A percentile compares a stretch with the other conserved stretches of the same genome.
Conservation (phyloP, 2,797 vertebrate species). For the Holocentrus rufus region DNA sequence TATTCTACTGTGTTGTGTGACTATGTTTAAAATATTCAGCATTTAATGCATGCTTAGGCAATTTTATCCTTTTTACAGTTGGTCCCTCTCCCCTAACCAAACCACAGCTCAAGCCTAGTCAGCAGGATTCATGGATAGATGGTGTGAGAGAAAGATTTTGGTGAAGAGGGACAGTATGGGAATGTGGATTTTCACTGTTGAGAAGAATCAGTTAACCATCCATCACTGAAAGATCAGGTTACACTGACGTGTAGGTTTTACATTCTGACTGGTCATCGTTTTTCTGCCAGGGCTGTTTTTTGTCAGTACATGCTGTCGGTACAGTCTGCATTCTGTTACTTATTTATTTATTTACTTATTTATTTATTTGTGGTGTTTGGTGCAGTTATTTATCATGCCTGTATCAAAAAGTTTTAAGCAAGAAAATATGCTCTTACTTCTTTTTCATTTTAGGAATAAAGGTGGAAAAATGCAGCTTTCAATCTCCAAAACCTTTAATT, state of each 20-base stretch:
- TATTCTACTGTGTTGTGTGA: not conserved
- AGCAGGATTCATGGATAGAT: conserved; percentile 57
- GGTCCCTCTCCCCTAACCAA: conserved; percentile 28
- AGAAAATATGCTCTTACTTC: not conserved
- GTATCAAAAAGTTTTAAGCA: not conserved
- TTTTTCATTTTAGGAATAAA: conserved; percentile 6
- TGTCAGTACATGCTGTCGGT: conserved; percentile 46
- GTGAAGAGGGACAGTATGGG: conserved; percentile 63
- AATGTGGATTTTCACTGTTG: conserved; percentile 72
- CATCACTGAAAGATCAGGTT: conserved; percentile 78
- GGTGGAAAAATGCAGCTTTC: conserved; percentile 7
- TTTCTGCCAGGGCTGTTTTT: conserved; percentile 66
- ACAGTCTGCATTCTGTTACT: conserved; percentile 12
- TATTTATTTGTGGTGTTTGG: not conserved
- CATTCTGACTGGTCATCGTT: conserved; percentile 69
- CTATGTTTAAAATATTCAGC: conserved; percentile 16
- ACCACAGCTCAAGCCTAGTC: conserved; percentile 52
- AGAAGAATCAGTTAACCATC: conserved; percentile 78
- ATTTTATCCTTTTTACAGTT: conserved; percentile 38
- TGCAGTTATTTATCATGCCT: not conserved
- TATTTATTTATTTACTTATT: not conserved
- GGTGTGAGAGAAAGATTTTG: conserved; percentile 41
- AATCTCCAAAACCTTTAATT: conserved; percentile 72
- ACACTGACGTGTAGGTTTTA: conserved; percentile 70
- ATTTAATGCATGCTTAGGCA: conserved; percentile 28